A percentile compares a stretch with the other conserved stretches of the same genome.
phyloP scores from a whole-genome alignment of 2,113 vertebrate genomes.

The Gila orcuttii region DNA sequence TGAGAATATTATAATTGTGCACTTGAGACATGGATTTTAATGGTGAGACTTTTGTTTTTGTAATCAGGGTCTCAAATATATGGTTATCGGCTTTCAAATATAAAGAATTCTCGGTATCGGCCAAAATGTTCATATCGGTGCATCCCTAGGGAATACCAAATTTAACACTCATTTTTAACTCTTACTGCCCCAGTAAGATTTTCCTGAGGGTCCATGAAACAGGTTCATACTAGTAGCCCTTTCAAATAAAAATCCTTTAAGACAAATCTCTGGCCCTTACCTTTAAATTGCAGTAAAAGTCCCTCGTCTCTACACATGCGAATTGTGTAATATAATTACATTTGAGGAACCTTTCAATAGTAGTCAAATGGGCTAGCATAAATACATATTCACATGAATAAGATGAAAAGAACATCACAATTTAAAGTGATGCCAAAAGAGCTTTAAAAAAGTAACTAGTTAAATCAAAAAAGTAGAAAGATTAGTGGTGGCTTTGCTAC shows the following conservation, averaged over 20 bases:
- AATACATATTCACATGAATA: background rate
- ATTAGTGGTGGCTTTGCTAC: slow-evolving; percentile 69
- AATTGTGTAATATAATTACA: background rate
- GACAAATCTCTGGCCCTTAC: too few relatives aligned
- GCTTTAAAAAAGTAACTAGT: slow-evolving; percentile 17
- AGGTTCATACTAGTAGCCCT: background rate
- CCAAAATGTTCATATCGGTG: too few relatives aligned
- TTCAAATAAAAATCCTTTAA: background rate
- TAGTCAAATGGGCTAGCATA: background rate
- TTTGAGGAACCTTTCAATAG: background rate
- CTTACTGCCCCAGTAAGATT: background rate
- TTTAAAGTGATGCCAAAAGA: background rate
- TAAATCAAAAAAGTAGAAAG: slow-evolving; percentile 61
- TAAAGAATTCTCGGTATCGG: too few relatives aligned
- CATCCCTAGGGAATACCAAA: background rate
- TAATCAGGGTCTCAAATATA: too few relatives aligned
- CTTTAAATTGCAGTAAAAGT: background rate
- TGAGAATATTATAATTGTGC: too few relatives aligned
- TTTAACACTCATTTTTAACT: background rate
- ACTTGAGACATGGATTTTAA: too few relatives aligned
- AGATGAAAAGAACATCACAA: background rate
- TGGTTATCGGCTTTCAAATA: too few relatives aligned
- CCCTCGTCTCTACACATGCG: background rate
- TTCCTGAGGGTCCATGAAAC: background rate
- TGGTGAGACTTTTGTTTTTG: too few relatives aligned